phyloP scores from a whole-genome alignment of 2,888 invertebrate species.

The Oxytorus armatus region DNA sequence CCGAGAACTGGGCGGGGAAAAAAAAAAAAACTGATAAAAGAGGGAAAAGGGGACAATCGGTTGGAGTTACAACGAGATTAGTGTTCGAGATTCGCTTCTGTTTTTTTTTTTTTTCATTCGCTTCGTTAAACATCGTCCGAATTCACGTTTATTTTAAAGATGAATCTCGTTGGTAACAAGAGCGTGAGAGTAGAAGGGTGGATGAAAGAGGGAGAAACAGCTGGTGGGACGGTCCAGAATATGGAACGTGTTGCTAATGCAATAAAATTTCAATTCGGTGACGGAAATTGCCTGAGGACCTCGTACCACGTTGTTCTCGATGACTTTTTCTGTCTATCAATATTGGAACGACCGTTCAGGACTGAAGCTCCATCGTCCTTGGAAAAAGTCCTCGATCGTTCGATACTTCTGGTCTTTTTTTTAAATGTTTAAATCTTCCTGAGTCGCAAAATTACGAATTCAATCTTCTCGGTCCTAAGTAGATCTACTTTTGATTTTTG shows the following conservation, averaged over 20 bases:
- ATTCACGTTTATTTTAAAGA: slow-evolving; percentile 60
- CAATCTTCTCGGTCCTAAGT: too few species aligned
- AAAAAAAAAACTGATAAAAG: not conserved
- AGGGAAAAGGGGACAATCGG: not conserved
- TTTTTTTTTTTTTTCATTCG: not conserved
- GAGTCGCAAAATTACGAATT: too few species aligned
- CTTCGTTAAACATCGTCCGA: slow-evolving; percentile 32
- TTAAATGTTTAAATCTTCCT: too few species aligned
- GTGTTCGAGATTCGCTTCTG: slow-evolving; percentile 43
- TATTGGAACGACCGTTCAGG: not conserved
- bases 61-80: slow-evolving; percentile 57
- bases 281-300: slow-evolving; percentile 82
- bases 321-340: slow-evolving; percentile 42
- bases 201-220: slow-evolving; percentile 14
- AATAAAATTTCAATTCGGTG: slow-evolving; percentile 83
- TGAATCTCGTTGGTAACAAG: slow-evolving; percentile 46
- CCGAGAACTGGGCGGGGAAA: slow-evolving; percentile 7
- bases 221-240: slow-evolving; percentile 32
- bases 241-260: slow-evolving; percentile 80
- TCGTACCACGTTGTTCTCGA: slow-evolving; percentile 47
- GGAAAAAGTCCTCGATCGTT: too few species aligned
- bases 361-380: not conserved
- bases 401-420: too few species aligned
- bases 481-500: too few species aligned
- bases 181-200: slow-evolving; percentile 40